Conservation (phyloP, 2,113 vertebrate species). For the Salminus brasiliensis region DNA sequence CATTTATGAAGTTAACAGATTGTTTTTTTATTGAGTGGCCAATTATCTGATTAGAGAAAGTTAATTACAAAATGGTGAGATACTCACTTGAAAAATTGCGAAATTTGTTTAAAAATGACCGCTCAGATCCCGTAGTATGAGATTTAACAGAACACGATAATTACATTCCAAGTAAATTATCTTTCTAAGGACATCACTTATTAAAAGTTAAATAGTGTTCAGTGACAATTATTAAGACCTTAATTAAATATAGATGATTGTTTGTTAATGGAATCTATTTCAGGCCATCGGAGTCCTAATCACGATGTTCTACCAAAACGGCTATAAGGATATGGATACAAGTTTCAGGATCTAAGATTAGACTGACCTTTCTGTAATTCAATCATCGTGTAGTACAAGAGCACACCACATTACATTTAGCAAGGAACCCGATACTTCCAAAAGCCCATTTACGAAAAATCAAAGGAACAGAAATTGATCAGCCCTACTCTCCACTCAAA, state of each 20-base stretch:
- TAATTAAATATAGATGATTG: conserved; percentile 68
- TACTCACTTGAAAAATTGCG: conserved; percentile 62
- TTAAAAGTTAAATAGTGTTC: conserved; percentile 64
- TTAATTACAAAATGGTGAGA: conserved; percentile 67
- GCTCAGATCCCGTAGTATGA: conserved; percentile 56
- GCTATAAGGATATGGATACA: neutral
- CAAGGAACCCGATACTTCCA: neutral
- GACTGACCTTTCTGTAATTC: neutral
- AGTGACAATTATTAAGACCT: conserved; percentile 64
- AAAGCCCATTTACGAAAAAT: neutral
- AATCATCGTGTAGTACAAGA: neutral
- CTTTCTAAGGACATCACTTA: conserved; percentile 59
- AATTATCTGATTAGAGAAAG: conserved; percentile 71
- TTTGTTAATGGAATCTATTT: conserved; percentile 66
- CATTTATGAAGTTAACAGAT: conserved; percentile 67
- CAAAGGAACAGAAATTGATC: neutral
- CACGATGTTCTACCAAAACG: neutral
- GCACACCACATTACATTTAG: neutral
- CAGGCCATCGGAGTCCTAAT: conserved; percentile 37
- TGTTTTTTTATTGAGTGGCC: conserved; percentile 68
- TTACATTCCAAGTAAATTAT: conserved; percentile 68
- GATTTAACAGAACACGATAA: conserved; percentile 58
- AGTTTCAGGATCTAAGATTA: conserved; percentile 25
- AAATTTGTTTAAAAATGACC: conserved; percentile 64
- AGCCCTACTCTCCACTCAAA: neutral